phyloP scores from a whole-genome alignment of 2,888 invertebrate species.

The Altica lythri region DNA sequence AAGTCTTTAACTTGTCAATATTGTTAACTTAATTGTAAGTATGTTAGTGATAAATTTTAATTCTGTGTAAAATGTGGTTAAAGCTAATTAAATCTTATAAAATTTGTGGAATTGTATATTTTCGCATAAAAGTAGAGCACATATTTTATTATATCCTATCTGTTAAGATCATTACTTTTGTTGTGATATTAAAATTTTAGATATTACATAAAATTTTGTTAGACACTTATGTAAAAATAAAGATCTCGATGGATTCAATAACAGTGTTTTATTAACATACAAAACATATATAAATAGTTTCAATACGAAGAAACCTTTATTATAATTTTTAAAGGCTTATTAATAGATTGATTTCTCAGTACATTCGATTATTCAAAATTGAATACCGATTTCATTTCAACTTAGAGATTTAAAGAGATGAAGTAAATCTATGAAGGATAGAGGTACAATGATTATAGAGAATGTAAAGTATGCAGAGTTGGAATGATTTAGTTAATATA shows the following conservation, averaged over 20 bases:
- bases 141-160: background rate
- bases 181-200: background rate
- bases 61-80: background rate
- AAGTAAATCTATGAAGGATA: too few relatives aligned
- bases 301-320: too few relatives aligned
- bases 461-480: too few relatives aligned
- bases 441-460: too few relatives aligned
- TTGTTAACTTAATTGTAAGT: background rate
- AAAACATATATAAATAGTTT: too few relatives aligned
- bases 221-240: constrained; percentile 9
- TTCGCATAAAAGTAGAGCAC: background rate
- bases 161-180: background rate
- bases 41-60: background rate
- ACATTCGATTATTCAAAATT: too few relatives aligned
- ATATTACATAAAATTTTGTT: constrained; percentile 13
- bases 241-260: constrained; percentile 10
- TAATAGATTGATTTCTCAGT: too few relatives aligned
- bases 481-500: too few relatives aligned
- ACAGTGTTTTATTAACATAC: background rate
- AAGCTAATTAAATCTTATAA: background rate
- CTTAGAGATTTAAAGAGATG: too few relatives aligned
- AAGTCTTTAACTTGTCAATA: background rate
- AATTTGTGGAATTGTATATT: background rate
- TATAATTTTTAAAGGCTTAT: too few relatives aligned
- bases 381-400: too few relatives aligned